A percentile compares a stretch with the other conserved stretches of the same genome.
These are phyloP conservation scores for Aphelocoma californica DNA, from an alignment of 2,797 vertebrate species.

Conservation along the genomic window DNA sequence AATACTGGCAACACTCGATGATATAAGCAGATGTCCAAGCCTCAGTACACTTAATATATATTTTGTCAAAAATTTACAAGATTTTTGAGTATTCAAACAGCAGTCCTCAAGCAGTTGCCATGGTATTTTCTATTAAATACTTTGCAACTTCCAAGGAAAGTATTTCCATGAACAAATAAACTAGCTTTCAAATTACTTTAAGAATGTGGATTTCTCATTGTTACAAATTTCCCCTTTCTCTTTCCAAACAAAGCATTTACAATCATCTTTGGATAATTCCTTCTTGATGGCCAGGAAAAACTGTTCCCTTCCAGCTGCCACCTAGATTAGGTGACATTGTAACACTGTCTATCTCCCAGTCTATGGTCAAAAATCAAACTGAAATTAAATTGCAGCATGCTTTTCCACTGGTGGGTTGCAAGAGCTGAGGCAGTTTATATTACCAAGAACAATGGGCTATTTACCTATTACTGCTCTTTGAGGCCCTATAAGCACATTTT, in stretches of 20 bases:
- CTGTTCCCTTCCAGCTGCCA: slow-evolving; percentile 16
- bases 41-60: not conserved
- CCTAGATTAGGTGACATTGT: not conserved
- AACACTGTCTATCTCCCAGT: not conserved
- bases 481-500: not conserved
- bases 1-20: not conserved
- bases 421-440: not conserved
- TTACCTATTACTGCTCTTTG: not conserved
- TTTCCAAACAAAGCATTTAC: slow-evolving; percentile 42
- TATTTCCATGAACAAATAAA: slow-evolving; percentile 37
- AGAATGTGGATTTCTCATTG: slow-evolving; percentile 41
- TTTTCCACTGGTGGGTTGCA: not conserved
- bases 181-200: not conserved
- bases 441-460: not conserved
- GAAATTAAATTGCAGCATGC: not conserved
- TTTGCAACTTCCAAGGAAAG: slow-evolving; percentile 45
- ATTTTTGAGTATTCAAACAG: slow-evolving; percentile 28
- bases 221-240: slow-evolving; percentile 4
- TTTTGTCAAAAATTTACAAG: not conserved
- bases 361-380: not conserved
- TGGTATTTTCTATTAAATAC: not conserved
- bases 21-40: not conserved
- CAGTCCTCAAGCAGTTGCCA: slow-evolving; percentile 19
- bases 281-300: slow-evolving; percentile 44
- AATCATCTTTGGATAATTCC: slow-evolving; percentile 2